phyloP scores from a whole-genome alignment of 2,888 invertebrate species.

The Eupithecia inturbata region DNA sequence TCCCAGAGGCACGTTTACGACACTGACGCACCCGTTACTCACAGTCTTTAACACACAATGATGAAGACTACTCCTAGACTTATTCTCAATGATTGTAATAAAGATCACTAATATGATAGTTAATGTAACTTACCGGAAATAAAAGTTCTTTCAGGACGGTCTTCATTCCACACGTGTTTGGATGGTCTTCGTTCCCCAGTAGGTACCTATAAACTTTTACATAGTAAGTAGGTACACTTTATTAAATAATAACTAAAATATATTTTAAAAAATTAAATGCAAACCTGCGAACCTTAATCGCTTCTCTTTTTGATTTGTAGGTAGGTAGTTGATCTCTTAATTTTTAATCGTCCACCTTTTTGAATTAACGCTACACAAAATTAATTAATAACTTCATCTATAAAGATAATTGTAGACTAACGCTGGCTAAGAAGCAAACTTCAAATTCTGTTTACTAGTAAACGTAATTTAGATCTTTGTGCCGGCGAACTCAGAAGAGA shows the following conservation, averaged over 20 bases:
- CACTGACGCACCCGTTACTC: slow-evolving; percentile 57
- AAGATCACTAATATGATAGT: slow-evolving; percentile 34
- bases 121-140: not conserved
- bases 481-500: slow-evolving; percentile 49
- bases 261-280: not conserved
- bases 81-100: slow-evolving; percentile 57
- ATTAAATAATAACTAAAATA: not conserved
- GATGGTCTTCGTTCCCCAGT: not conserved
- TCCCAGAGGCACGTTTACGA: slow-evolving; percentile 74
- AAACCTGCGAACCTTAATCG: not conserved
- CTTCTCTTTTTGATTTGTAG: not conserved
- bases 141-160: not conserved
- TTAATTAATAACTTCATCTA: not conserved
- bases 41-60: slow-evolving; percentile 61
- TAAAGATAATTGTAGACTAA: not conserved
- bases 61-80: slow-evolving; percentile 53
- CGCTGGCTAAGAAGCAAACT: not conserved
- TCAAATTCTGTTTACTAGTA: slow-evolving; percentile 4
- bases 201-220: not conserved
- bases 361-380: not conserved
- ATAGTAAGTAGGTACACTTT: not conserved
- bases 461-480: slow-evolving; percentile 46
- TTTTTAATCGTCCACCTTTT: not conserved
- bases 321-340: not conserved
- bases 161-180: not conserved